Evolutionary conservation across 2,888 invertebrate genomes (phyloP).

Genomic region (Pogonocherus hispidulus): DNA sequence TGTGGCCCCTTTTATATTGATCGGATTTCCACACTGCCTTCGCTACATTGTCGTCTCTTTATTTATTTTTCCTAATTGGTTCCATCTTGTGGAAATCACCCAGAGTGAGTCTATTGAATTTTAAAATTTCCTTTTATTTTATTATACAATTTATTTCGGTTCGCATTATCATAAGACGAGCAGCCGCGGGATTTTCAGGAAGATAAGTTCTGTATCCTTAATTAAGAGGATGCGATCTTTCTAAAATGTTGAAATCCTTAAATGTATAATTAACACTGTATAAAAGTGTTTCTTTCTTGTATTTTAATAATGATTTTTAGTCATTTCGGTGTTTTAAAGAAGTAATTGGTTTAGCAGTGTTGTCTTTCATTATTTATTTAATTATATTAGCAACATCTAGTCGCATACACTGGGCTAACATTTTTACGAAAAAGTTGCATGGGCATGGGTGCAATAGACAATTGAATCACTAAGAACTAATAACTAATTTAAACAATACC

Average conservation of each 20-base stretch:
- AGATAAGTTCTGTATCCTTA: constrained; percentile 4
- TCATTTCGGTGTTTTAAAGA: neutral
- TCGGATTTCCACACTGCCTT: constrained; percentile 28
- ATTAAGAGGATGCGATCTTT: constrained; percentile 9
- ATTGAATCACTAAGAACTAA: no score
- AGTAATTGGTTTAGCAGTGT: no score
- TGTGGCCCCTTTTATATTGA: constrained; percentile 27
- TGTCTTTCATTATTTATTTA: no score
- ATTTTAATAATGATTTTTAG: neutral
- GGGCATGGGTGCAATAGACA: no score
- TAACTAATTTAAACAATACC: no score
- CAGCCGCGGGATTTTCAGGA: constrained; percentile 9
- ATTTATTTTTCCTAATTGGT: constrained; percentile 40
- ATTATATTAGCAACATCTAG: no score
- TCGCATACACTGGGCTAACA: no score
- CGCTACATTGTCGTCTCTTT: constrained; percentile 35
- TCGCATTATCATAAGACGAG: constrained; percentile 41
- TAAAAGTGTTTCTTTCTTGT: neutral
- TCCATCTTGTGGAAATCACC: constrained; percentile 40
- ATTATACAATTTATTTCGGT: constrained; percentile 40
- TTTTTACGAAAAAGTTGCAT: no score
- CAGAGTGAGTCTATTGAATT: constrained; percentile 44
- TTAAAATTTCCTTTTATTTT: constrained; percentile 41
- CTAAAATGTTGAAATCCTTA: neutral
- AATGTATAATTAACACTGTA: neutral